phyloP scores from a whole-genome alignment of 2,888 invertebrate genomes.

The Ichneumoninae sp. region DNA sequence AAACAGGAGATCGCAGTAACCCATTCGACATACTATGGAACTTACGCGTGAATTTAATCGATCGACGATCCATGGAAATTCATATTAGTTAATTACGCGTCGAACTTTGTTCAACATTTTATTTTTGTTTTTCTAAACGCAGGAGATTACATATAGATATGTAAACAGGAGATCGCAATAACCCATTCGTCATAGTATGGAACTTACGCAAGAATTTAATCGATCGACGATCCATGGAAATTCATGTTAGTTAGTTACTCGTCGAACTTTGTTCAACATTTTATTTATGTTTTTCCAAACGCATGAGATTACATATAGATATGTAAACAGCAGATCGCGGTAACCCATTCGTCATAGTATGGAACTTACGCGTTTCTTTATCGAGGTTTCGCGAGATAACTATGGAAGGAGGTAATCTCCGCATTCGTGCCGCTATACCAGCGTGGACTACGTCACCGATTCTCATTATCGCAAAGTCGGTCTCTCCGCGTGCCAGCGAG shows the following conservation, averaged over 20 bases:
- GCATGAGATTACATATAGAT: background rate
- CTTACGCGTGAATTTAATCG: too few species aligned
- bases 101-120: background rate
- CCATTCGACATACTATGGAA: too few species aligned
- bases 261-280: background rate
- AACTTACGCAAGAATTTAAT: background rate
- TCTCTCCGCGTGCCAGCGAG: background rate
- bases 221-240: background rate
- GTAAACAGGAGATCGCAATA: background rate
- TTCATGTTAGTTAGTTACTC: background rate
- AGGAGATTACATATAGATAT: background rate
- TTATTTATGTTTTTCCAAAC: background rate
- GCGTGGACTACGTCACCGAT: slow-evolving; percentile 43
- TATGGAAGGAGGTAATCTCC: background rate
- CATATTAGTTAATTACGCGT: background rate
- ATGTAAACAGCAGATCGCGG: background rate
- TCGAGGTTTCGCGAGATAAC: background rate
- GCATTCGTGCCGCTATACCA: background rate
- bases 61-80: background rate
- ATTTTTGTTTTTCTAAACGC: background rate
- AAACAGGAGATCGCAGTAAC: too few species aligned
- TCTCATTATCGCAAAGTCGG: slow-evolving; percentile 31
- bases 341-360: background rate
- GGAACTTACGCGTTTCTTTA: background rate
- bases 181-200: background rate